phyloP scores from a whole-genome alignment of 2,113 vertebrate species.

The Prunella fulvescens region DNA sequence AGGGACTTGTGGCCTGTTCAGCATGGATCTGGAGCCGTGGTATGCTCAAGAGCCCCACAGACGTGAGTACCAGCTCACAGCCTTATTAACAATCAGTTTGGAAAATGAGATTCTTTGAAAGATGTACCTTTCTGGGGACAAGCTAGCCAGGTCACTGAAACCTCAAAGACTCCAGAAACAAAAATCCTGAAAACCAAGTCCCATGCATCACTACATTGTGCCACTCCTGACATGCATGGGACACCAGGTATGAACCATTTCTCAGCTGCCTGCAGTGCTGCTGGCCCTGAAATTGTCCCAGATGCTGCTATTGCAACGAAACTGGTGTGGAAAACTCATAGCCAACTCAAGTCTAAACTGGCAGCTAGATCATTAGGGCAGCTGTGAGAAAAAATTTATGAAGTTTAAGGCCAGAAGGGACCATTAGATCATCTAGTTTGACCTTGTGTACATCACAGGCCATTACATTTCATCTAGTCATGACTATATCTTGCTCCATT shows the following conservation, averaged over 20 bases:
- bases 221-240: background rate
- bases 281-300: background rate
- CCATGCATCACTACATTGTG: background rate
- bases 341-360: background rate
- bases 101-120: background rate
- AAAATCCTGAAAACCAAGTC: background rate
- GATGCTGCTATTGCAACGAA: background rate
- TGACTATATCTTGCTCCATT: background rate
- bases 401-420: background rate
- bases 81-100: background rate
- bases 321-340: background rate
- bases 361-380: background rate
- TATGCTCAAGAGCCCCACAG: background rate
- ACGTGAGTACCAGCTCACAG: background rate
- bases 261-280: background rate
- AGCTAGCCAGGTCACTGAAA: background rate
- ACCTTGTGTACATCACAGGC: background rate
- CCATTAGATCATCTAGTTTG: background rate
- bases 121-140: background rate
- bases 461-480: background rate
- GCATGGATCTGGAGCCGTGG: background rate
- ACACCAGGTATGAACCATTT: background rate
- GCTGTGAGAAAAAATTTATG: background rate
- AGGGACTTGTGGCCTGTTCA: background rate
- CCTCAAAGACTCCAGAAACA: background rate